Evolutionary conservation across 2,113 vertebrate species (phyloP).

Genomic region (Tiliqua scincoides): DNA sequence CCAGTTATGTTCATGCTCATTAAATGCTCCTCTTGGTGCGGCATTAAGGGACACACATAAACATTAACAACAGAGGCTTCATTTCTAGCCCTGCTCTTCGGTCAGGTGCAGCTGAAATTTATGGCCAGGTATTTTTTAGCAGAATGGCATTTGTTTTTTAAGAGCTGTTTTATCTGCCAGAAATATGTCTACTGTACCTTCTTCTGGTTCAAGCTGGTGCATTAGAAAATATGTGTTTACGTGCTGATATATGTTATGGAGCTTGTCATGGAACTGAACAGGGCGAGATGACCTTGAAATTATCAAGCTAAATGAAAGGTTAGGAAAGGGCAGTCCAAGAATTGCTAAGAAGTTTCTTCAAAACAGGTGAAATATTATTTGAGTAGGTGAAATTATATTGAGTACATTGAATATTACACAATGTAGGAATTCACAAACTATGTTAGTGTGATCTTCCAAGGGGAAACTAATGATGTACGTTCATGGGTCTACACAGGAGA

Average conservation of each 20-base stretch:
- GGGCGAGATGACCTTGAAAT: conserved; percentile 49
- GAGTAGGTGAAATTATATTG: too few species aligned
- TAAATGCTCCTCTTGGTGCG: background rate
- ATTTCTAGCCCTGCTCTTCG: background rate
- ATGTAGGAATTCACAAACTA: too few species aligned
- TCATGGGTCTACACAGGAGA: background rate
- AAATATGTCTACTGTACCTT: conserved; percentile 49
- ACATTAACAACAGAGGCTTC: background rate
- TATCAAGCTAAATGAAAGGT: conserved; percentile 35
- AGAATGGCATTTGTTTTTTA: conserved; percentile 51
- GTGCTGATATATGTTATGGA: conserved; percentile 44
- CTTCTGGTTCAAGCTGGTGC: background rate
- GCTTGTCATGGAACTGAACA: conserved; percentile 60
- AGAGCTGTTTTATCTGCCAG: conserved; percentile 54
- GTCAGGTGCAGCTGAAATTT: conserved; percentile 43
- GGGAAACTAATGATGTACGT: too few species aligned
- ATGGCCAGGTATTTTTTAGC: conserved; percentile 35
- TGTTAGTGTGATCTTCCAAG: background rate
- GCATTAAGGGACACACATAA: background rate
- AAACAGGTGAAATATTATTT: background rate
- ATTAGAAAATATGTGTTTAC: background rate
- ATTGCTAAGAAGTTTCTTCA: background rate
- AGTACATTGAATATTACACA: too few species aligned
- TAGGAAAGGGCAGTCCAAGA: conserved; percentile 25
- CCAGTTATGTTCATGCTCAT: background rate